A percentile compares a stretch with the other conserved stretches of the same genome.
phyloP scores from a whole-genome alignment of 2,797 vertebrate genomes.

The Ispidina picta region DNA sequence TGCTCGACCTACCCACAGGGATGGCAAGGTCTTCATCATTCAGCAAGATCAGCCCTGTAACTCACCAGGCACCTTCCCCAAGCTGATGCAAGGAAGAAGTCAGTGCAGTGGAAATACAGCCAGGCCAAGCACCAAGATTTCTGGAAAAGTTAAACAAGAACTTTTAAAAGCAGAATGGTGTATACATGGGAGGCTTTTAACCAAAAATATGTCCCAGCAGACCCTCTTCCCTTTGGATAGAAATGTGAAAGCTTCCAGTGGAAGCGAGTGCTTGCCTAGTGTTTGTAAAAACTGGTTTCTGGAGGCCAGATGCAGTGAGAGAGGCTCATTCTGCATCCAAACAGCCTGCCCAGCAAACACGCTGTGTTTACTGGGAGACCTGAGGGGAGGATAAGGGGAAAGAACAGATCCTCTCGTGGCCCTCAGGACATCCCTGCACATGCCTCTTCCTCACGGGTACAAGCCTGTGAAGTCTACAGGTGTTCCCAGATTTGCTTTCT shows the following conservation, averaged over 20 bases:
- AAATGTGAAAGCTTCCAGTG: background rate
- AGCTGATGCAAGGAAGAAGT: slow-evolving; percentile 48
- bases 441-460: background rate
- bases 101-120: background rate
- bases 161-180: background rate
- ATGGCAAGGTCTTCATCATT: slow-evolving; percentile 66
- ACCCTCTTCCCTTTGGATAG: background rate
- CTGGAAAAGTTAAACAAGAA: background rate
- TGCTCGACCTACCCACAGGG: slow-evolving; percentile 59
- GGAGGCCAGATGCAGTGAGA: background rate
- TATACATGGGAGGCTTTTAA: background rate
- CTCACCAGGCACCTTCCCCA: slow-evolving; percentile 69
- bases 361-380: rapidly evolving
- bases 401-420: background rate
- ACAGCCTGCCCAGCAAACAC: background rate
- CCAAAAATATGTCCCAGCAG: background rate
- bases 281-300: slow-evolving; percentile 1
- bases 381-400: background rate
- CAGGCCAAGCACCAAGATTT: too few relatives aligned
- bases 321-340: background rate
- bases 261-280: background rate
- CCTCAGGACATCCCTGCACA: background rate
- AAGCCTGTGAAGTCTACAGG: background rate
- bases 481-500: slow-evolving; percentile 36
- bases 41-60: slow-evolving; percentile 59